These are phyloP conservation scores for Ceratosolen fusciceps DNA, from an alignment of 1,140 invertebrate species.

Conservation along the genomic window DNA sequence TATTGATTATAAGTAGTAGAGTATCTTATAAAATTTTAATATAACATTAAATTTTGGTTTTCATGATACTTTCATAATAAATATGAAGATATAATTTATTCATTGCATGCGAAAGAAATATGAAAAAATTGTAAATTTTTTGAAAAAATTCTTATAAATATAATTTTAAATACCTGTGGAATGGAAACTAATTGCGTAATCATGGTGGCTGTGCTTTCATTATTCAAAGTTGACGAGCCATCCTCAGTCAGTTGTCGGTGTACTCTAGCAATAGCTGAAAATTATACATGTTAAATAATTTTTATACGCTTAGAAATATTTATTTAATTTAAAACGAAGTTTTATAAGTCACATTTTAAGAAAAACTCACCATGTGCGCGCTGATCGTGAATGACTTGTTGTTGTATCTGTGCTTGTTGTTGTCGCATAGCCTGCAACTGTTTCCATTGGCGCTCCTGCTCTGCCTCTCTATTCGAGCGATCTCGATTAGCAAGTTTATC, in stretches of 20 bases:
- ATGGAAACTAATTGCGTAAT: slow-evolving; percentile 74
- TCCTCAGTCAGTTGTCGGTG: slow-evolving; percentile 73
- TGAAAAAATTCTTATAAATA: not conserved
- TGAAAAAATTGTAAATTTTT: too few species aligned
- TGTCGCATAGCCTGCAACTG: slow-evolving; percentile 85
- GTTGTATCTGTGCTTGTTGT: slow-evolving; percentile 85
- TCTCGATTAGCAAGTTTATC: slow-evolving; percentile 77
- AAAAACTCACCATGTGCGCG: slow-evolving; percentile 76
- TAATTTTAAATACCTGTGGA: slow-evolving; percentile 59
- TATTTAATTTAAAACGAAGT: slow-evolving; percentile 33
- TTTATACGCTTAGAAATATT: too few species aligned
- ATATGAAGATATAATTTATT: slow-evolving; percentile 46
- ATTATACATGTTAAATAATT: too few species aligned
- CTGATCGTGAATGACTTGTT: slow-evolving; percentile 84
- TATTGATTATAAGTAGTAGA: too few species aligned
- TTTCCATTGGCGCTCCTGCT: slow-evolving; percentile 90
- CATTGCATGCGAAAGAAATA: too few species aligned
- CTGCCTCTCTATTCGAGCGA: slow-evolving; percentile 81
- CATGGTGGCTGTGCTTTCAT: slow-evolving; percentile 65
- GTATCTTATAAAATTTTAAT: too few species aligned
- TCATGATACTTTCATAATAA: too few species aligned
- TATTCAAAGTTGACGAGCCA: slow-evolving; percentile 61
- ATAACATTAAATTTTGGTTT: too few species aligned
- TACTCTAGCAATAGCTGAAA: slow-evolving; percentile 73
- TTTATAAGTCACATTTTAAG: not conserved